Conservation (phyloP, 2,888 invertebrate species). For the Amiota mariae region DNA sequence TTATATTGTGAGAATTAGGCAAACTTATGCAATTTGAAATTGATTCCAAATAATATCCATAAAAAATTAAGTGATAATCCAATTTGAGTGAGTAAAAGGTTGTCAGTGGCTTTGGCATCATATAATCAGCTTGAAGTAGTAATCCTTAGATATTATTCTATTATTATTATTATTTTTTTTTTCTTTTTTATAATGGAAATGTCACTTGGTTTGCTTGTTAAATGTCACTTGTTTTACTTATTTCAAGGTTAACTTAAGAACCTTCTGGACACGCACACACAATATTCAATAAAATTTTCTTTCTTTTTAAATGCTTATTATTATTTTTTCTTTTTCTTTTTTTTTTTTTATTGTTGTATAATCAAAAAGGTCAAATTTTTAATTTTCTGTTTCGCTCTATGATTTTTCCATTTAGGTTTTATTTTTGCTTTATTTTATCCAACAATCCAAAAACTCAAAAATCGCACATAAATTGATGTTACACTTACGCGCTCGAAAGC, state of each 20-base stretch:
- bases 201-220: constrained; percentile 33
- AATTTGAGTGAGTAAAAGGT: constrained; percentile 3
- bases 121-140: background rate
- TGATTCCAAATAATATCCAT: no score
- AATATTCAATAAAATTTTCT: constrained; percentile 10
- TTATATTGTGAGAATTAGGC: no score
- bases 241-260: constrained; percentile 44
- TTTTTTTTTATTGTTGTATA: constrained; percentile 40
- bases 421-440: constrained; percentile 38
- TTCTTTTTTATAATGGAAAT: constrained; percentile 28
- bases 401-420: constrained; percentile 30
- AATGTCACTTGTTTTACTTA: constrained; percentile 31
- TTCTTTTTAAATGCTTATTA: constrained; percentile 34
- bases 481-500: constrained; percentile 95
- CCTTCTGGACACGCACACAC: constrained; percentile 37
- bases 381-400: constrained; percentile 50
- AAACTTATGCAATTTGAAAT: no score
- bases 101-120: background rate
- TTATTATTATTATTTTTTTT: constrained; percentile 6
- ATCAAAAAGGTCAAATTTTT: constrained; percentile 57
- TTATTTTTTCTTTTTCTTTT: constrained; percentile 40
- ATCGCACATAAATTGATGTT: constrained; percentile 72
- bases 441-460: constrained; percentile 55
- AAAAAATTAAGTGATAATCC: constrained; percentile 8
- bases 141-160: constrained; percentile 23